Base-by-base conservation (phyloP, 2,113 vertebrate species). In the Hydropotes inermis region DNA sequence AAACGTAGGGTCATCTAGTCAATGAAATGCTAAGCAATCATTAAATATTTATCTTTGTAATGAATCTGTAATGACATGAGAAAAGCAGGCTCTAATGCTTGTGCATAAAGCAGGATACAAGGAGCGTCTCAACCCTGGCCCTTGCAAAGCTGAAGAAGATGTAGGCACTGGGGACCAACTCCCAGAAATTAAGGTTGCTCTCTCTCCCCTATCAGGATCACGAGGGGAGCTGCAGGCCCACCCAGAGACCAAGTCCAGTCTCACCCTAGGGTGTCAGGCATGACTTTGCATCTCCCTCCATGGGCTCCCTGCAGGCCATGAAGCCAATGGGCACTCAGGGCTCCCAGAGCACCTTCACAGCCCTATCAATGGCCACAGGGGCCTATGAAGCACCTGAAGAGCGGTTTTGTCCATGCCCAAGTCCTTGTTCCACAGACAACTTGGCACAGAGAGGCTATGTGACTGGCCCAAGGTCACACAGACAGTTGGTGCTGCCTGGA, bases 381-480 rank as follows among this genome's bases (percentile, higher is more conserved):
- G 1, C 99, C 99, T 55, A 99, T 99, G 99, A 99, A 99, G 98
- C 99, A 99, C 94, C 99, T 99, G 98, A 99, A 99, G 97, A 99
- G 99, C 99, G 99, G 99, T 97, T 99, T 99, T 97, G 99, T 99
- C 98, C 99, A 99, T n/a, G 99, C 99, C 81, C 99, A 99, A 76
- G 99, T 99, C 47, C 98, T 99, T 14, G 16, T 39, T 70, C 33
- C 30, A 21, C 36, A 16, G 82, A 70, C 1, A 8, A 15, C 52
- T 11, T 67, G 74, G n/a, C 67, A 28, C 74, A 43, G 92, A 96
- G 70, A 33, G n/a, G 64, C 79, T 23, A 6, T 36, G 36, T 5
- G 76, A 92, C 47, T 85, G 9, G 30, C 74, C 54, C 88, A 50
- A n/a, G 55, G 55, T 70, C 79, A 78, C 45, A 83, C 70, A 87